Percentiles rank a stretch among this genome's conserved stretches.
These are phyloP conservation scores for Drosophila sechellia DNA, from an alignment of 1,140 invertebrate species.

Conservation along the genomic window DNA sequence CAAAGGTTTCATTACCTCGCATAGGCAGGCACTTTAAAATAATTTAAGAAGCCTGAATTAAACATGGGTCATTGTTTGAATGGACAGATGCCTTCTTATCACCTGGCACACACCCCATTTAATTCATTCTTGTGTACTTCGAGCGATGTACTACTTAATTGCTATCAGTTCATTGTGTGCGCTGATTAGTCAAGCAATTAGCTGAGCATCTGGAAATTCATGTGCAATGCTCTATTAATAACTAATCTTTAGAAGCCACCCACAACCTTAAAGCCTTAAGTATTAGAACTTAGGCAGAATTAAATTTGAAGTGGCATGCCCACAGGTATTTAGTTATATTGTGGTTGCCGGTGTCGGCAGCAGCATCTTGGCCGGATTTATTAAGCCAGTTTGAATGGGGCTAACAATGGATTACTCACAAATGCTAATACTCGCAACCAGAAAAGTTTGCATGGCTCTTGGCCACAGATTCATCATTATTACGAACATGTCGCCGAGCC, in stretches of 20 bases:
- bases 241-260: neutral
- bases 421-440: slow-evolving; percentile 7
- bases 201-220: neutral
- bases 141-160: slow-evolving; percentile 1
- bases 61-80: slow-evolving; percentile 9
- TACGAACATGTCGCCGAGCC: slow-evolving; percentile 20
- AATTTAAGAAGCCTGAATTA: neutral
- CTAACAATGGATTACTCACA: slow-evolving; percentile 16
- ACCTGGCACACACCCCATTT: slow-evolving; percentile 6
- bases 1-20: neutral
- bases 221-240: neutral
- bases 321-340: slow-evolving; percentile 4
- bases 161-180: neutral
- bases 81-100: slow-evolving; percentile 30
- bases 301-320: neutral
- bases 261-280: neutral
- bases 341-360: slow-evolving; percentile 19
- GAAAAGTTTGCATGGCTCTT: slow-evolving; percentile 29
- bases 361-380: slow-evolving; percentile 18
- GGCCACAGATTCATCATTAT: slow-evolving; percentile 33
- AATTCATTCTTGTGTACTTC: neutral
- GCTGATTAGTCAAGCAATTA: neutral
- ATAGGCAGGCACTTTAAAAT: neutral
- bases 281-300: neutral
- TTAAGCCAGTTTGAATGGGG: slow-evolving; percentile 27